Evolutionary conservation across 2,113 vertebrate species (phyloP).

Genomic region (Pteronura brasiliensis): DNA sequence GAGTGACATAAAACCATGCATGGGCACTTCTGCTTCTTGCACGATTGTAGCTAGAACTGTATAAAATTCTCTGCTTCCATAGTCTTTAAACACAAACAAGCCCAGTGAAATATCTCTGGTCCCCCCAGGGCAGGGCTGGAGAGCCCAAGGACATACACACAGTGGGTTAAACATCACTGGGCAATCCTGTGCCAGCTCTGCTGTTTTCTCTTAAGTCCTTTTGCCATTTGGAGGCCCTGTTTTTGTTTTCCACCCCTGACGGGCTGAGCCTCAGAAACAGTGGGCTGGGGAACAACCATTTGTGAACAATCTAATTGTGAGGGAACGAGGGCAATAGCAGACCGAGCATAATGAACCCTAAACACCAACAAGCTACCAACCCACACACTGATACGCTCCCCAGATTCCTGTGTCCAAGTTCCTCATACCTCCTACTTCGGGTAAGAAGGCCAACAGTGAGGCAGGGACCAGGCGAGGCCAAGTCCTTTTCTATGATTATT

Average conservation of each 20-base stretch:
- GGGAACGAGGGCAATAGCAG: neutral
- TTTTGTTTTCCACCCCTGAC: constrained; percentile 30
- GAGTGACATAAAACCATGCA: constrained; percentile 37
- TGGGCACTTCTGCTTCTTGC: constrained; percentile 34
- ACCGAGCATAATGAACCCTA: constrained; percentile 7
- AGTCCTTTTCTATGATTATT: neutral
- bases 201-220: constrained; percentile 15
- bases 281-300: constrained; percentile 1
- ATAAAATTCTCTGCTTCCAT: constrained; percentile 33
- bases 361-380: neutral
- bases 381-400: neutral
- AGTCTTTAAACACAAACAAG: constrained; percentile 32
- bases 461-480: neutral
- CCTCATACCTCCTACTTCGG: neutral
- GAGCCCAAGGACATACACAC: neutral
- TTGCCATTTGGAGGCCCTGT: neutral
- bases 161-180: neutral
- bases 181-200: neutral
- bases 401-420: neutral
- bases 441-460: neutral
- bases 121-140: neutral
- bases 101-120: neutral
- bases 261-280: constrained; percentile 35
- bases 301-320: constrained; percentile 38
- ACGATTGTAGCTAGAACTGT: constrained; percentile 26